Evolutionary conservation across 1,140 invertebrate genomes (phyloP), one percentile per base, ranked within the genome.

Genomic region (Wasmannia auropunctata): DNA sequence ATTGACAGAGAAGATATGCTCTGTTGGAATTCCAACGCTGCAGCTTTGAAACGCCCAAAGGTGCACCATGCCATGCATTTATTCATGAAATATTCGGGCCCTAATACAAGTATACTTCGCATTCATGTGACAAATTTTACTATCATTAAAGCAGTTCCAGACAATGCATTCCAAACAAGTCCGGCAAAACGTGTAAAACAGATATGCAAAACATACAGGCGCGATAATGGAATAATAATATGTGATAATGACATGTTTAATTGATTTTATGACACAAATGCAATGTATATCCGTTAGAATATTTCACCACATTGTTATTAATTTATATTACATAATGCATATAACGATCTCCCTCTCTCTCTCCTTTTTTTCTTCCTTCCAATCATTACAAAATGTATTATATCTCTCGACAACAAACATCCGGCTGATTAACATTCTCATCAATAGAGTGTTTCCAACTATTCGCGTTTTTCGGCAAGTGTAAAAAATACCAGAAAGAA

Each of bases 1-100:
- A 74, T 40, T 51, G 31, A n/a, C 31, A 54, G 62, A 80, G 31
- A 69, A 67, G 62, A 67, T 46, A 28, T 69, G 25, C 43, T 54
- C 16, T 37, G 11, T 80, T 67, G 28, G 43, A 80, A 80, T 67
- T 80, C 14, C 43, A 67, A 54, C 63, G 3, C 14, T 65, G 43
- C 10, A 67, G 31, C 62, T 80, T 80, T 67, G 43, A 58, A 80
- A 63, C 40, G 37, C 28, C 37, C 56, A 63, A 80, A 49, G 43
- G 34, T 69, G 31, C 49, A 51, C 62, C 8, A 65, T 34, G 40
- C 40, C 8, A 79, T 80, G 63, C 76, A 80, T 80, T 51, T 80
- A 80, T 80, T 80, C 76, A 80, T 80, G 76, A 80, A 69, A 80
- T 80, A 80, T 51, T 80, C 76, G 43, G n/a, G 31, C 14, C 22